Conservation (phyloP, 2,113 vertebrate genomes). For the Hippopotamus amphibius region DNA sequence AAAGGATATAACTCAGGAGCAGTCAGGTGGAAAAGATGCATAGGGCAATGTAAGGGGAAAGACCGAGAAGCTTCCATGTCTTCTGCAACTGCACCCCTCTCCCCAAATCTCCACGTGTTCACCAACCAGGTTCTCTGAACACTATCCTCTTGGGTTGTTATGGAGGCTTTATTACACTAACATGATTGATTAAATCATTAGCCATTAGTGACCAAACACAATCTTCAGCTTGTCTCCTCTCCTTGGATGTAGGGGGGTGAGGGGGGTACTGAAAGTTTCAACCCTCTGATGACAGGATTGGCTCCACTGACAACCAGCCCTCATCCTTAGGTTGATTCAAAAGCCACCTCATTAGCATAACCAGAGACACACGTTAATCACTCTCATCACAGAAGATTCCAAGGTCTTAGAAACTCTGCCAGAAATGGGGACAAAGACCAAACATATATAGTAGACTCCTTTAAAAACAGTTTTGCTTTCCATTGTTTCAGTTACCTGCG, state of each 20-base stretch:
- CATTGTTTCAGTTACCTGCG: too few species aligned
- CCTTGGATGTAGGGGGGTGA: not conserved
- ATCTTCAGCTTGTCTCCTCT: not conserved
- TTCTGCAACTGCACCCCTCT: not conserved
- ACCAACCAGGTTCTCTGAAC: not conserved
- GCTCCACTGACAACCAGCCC: not conserved
- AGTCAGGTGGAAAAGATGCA: not conserved
- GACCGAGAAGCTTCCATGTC: not conserved
- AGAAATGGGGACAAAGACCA: not conserved
- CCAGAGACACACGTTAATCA: not conserved
- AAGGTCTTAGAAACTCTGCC: not conserved
- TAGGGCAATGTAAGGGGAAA: not conserved
- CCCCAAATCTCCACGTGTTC: not conserved
- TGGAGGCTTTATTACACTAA: not conserved
- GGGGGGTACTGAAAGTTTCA: not conserved
- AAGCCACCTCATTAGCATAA: not conserved
- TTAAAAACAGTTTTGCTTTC: too few species aligned
- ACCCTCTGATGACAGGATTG: not conserved
- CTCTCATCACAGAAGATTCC: not conserved
- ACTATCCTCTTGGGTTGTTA: not conserved
- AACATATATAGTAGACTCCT: not conserved
- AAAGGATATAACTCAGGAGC: not conserved
- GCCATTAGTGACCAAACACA: not conserved
- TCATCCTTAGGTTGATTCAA: not conserved
- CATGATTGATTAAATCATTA: not conserved